These are phyloP conservation scores for Scaptomyza cyrtandrae DNA, from an alignment of 2,888 invertebrate genomes.

Conservation along the genomic window DNA sequence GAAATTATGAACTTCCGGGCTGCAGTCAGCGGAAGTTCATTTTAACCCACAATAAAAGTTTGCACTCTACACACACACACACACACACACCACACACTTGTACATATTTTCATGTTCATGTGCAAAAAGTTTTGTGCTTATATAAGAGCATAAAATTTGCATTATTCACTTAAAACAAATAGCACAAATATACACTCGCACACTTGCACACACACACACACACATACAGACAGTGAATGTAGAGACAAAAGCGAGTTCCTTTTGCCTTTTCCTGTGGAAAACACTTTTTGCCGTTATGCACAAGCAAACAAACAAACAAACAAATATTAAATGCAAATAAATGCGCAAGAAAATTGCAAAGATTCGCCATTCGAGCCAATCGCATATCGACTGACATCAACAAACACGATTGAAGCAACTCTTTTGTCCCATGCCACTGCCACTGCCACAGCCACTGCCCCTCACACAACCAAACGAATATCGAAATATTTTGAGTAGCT, in stretches of 20 bases:
- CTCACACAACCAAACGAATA: conserved; percentile 25
- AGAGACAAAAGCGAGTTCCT: conserved; percentile 36
- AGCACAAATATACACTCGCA: conserved; percentile 40
- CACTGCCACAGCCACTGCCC: conserved; percentile 23
- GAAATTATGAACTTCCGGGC: conserved; percentile 80
- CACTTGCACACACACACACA: neutral
- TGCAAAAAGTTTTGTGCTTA: conserved; percentile 78
- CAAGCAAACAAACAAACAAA: conserved; percentile 72
- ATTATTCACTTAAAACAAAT: conserved; percentile 80
- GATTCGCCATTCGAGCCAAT: conserved; percentile 35
- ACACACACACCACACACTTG: conserved; percentile 13
- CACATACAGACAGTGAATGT: neutral
- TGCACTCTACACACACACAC: conserved; percentile 58
- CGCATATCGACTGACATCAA: conserved; percentile 16
- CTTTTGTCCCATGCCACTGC: neutral
- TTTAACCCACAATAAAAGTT: conserved; percentile 81
- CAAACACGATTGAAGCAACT: conserved; percentile 34
- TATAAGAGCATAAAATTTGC: conserved; percentile 78
- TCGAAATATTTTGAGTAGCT: conserved; percentile 44
- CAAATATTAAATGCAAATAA: conserved; percentile 79
- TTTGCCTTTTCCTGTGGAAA: conserved; percentile 63
- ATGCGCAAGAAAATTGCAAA: conserved; percentile 70
- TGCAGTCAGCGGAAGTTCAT: conserved; percentile 77
- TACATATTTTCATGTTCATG: conserved; percentile 73
- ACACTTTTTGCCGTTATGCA: conserved; percentile 61